These are phyloP conservation scores for Megalopta genalis DNA, from an alignment of 1,140 invertebrate genomes.

Conservation along the genomic window DNA sequence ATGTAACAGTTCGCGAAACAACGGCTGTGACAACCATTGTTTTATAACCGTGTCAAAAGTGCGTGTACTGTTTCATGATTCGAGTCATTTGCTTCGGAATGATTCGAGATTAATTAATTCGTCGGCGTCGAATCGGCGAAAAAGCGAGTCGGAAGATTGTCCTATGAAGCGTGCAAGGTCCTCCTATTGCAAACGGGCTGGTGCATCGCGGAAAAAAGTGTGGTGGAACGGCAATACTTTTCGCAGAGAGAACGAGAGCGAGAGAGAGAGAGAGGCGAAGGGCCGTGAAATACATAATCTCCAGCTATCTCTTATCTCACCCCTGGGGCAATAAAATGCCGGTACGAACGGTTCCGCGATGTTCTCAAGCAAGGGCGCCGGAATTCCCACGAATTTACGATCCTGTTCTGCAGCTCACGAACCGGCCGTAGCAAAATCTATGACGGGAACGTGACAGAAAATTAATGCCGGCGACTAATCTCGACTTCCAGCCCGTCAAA, in stretches of 20 bases:
- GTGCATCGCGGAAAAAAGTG: neutral
- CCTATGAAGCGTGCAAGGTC: neutral
- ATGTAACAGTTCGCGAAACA: too few species aligned
- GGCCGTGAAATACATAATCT: constrained; percentile 50
- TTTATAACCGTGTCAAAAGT: too few species aligned
- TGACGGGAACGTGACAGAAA: constrained; percentile 22
- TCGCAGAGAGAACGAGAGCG: too few species aligned
- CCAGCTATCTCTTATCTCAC: constrained; percentile 38
- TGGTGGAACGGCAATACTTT: constrained; percentile 10
- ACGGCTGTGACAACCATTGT: too few species aligned
- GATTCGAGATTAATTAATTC: too few species aligned
- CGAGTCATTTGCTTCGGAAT: too few species aligned
- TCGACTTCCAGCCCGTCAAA: neutral
- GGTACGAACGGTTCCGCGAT: constrained; percentile 32
- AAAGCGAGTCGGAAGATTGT: too few species aligned
- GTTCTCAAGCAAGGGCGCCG: constrained; percentile 8
- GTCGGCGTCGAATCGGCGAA: too few species aligned
- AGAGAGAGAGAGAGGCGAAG: neutral
- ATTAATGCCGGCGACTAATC: constrained; percentile 27
- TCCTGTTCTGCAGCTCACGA: constrained; percentile 23
- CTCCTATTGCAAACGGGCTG: neutral
- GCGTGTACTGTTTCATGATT: too few species aligned
- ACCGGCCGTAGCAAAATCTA: constrained; percentile 16
- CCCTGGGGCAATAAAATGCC: constrained; percentile 31
- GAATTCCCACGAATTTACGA: constrained; percentile 52